Base-by-base conservation (phyloP, 2,888 invertebrate species). In the Dastarcus helophoroides region DNA sequence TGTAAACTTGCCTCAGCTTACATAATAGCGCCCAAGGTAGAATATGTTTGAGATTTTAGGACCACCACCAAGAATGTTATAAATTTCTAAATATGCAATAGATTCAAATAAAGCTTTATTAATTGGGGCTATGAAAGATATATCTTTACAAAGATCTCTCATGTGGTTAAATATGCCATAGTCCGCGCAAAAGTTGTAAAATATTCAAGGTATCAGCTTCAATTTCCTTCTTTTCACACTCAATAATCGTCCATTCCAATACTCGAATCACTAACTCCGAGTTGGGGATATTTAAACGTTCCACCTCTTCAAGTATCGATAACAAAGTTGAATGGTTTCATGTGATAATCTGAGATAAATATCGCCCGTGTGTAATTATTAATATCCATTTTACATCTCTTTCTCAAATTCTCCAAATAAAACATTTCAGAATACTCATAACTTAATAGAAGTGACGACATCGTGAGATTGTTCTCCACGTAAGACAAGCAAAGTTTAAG, bases 311-410 rank as follows among this genome's bases (percentile, higher is more conserved):
- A 7, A 17, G 6, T 17, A 17, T 17, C 6, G 19, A 17, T 7
- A 17, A 7, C 19, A 17, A 17, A 17, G 19, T 17, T 17, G 19
- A n/a, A 17, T 17, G 19, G 19, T 17, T 17, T 17, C 19, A 17
- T 17, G n/a, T 17, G 19, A 17, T 17, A 17, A 17, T 17, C 19
- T 7, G 19, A 17, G 6, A 17, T 7, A 7, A 17, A 17, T 17
- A 17, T n/a, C n/a, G 6, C 19, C 6, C 19, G 6, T 17, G 19
- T 17, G n/a, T 7, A 17, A 17, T 17, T 6, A 17, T 17, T 17
- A 17, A 17, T 17, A 17, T 17, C 19, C 6, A 17, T 17, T 17
- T n/a, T 6, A 17, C 19, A 17, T 17, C n/a, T 6, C 19, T 7
- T 17, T 17, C n/a, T 17, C 19, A 17, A 17, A 17, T 17, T 17